Base-by-base conservation (phyloP, 1,140 invertebrate genomes). In the Eupristina koningsbergeri region DNA sequence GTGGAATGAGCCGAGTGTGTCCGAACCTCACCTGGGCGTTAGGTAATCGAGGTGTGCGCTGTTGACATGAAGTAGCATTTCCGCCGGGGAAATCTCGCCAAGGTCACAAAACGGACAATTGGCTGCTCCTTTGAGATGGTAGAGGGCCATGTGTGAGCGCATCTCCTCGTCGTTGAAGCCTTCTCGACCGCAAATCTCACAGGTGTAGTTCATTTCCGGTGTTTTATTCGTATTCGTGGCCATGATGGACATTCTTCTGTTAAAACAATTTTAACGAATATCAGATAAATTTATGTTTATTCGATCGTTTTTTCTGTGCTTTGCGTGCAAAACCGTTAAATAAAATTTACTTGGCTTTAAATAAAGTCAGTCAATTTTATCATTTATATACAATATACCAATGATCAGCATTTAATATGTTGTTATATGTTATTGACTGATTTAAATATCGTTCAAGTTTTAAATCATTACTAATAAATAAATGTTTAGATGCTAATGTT, bases 61-160 rank as follows among this genome's bases (percentile, higher is more conserved):
- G 90, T 97, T 96, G 3, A 97, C 96, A 89, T 97, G 96, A 22
- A 95, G 89, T 79, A 96, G 91, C 91, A 97, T 95, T 91, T 97
- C 96, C 26, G 95, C 94, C 9, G 95, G 94, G 31, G 95, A 94
- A 19, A 95, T 94, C 83, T 95, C 94, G 19, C 94, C 94, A 58
- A 96, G 92, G 89, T 96, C 96, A 91, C 97, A 97, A 89, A 97
- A 97, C 0, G 96, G 96, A 89, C 96, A 97, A 47, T 95, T 95
- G 29, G 94, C 94, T 78, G 95, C 94, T 9, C 95, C 95, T 83
- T 96, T 95, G 8, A 97, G 93, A 91, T 97, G 96, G 87, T 94
- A 95, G 39, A 95, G 93, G 50, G 96, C 92, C 84, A 96, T 96
- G 90, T 97, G 97, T 34, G 94, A 93, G 86, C 96, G 93, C 94